A percentile compares a stretch with the other conserved stretches of the same genome.
Conservation (phyloP, 2,797 vertebrate species). For the Chaunax sp. region DNA sequence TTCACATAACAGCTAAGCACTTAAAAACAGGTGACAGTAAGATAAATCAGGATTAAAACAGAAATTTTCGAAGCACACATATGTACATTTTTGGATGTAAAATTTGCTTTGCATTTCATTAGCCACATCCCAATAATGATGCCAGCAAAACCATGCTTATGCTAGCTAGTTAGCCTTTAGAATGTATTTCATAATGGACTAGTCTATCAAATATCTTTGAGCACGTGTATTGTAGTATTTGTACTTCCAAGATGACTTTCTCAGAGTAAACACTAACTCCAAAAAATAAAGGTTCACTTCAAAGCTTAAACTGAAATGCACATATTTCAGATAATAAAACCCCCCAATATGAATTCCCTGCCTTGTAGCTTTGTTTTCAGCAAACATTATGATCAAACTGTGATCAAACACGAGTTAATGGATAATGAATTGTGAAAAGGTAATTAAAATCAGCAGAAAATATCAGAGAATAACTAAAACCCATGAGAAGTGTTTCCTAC, state of each 20-base stretch:
- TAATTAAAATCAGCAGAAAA: background rate
- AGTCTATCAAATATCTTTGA: too few species aligned
- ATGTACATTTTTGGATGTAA: background rate
- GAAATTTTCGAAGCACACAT: background rate
- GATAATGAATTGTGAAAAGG: background rate
- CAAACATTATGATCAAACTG: background rate
- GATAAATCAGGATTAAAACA: background rate
- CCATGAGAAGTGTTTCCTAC: too few species aligned
- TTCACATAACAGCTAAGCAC: slow-evolving; percentile 1
- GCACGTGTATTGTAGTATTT: too few species aligned
- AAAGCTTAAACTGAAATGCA: slow-evolving; percentile 10
- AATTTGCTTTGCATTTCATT: background rate
- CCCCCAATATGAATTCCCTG: background rate
- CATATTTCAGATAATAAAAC: background rate
- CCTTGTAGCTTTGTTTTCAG: slow-evolving; percentile 9
- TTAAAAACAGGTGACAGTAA: background rate
- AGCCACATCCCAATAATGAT: background rate
- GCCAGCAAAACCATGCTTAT: too few species aligned
- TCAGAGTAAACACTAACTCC: background rate
- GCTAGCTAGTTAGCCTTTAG: too few species aligned
- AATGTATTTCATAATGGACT: too few species aligned
- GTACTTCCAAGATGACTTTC: too few species aligned
- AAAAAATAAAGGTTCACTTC: slow-evolving; percentile 1
- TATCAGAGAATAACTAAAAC: too few species aligned
- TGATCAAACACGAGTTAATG: background rate